phyloP scores from a whole-genome alignment of 2,888 invertebrate genomes.

The Scaptomyza cyrtandrae region DNA sequence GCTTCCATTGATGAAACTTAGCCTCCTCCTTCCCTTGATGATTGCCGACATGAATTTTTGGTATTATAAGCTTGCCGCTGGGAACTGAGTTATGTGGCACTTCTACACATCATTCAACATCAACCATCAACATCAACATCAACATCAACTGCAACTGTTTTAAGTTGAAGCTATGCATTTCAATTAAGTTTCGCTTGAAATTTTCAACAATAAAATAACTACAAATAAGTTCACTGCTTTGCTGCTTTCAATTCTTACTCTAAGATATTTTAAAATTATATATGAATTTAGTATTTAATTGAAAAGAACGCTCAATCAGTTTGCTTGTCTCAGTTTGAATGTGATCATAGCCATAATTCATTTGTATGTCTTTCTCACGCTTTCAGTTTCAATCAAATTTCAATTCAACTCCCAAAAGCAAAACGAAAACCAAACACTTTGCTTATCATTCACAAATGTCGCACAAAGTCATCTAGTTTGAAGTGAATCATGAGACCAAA shows the following conservation, averaged over 20 bases:
- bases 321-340: not conserved
- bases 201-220: too few species aligned
- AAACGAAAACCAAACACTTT: not conserved
- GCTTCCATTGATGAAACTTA: slow-evolving; percentile 21
- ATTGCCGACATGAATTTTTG: slow-evolving; percentile 29
- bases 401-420: slow-evolving; percentile 4
- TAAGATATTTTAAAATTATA: too few species aligned
- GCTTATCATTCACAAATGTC: slow-evolving; percentile 13
- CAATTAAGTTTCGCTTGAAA: slow-evolving; percentile 24
- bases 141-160: not conserved
- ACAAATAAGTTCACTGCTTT: too few species aligned
- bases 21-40: slow-evolving; percentile 27
- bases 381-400: slow-evolving; percentile 4
- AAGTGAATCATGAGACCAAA: slow-evolving; percentile 25
- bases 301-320: not conserved
- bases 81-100: slow-evolving; percentile 25
- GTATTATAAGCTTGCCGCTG: slow-evolving; percentile 8
- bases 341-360: not conserved
- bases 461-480: not conserved
- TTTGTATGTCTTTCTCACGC: not conserved
- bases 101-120: slow-evolving; percentile 24
- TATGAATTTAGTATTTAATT: too few species aligned
- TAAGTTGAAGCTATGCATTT: slow-evolving; percentile 23
- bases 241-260: too few species aligned
- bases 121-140: not conserved